phyloP scores from a whole-genome alignment of 1,140 invertebrate genomes.

The Drosophila yakuba region DNA sequence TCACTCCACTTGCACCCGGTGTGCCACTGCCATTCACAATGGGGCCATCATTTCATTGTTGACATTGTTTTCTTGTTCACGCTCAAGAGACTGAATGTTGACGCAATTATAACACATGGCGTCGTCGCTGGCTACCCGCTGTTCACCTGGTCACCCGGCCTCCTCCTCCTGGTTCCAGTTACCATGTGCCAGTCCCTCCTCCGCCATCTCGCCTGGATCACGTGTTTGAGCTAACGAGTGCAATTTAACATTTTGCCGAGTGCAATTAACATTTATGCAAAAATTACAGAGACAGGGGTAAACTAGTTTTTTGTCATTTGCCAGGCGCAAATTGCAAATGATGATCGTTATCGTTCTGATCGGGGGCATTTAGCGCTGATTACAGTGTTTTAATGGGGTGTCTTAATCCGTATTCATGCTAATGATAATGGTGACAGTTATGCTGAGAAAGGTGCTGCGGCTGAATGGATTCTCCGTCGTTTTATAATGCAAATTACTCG shows the following conservation, averaged over 20 bases:
- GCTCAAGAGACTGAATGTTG: slow-evolving; percentile 62
- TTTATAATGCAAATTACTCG: slow-evolving; percentile 25
- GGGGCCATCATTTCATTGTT: slow-evolving; percentile 68
- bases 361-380: slow-evolving; percentile 56
- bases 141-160: slow-evolving; percentile 1
- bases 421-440: slow-evolving; percentile 36
- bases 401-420: slow-evolving; percentile 37
- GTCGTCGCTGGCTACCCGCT: slow-evolving; percentile 20
- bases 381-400: slow-evolving; percentile 48
- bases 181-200: neutral
- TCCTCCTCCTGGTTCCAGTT: neutral
- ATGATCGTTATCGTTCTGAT: slow-evolving; percentile 58
- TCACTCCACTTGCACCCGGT: neutral
- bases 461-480: neutral
- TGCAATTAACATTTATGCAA: slow-evolving; percentile 76
- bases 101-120: slow-evolving; percentile 74
- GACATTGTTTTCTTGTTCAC: slow-evolving; percentile 73
- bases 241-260: slow-evolving; percentile 64
- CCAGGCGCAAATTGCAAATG: slow-evolving; percentile 53
- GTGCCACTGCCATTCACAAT: slow-evolving; percentile 42
- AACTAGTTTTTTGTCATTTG: slow-evolving; percentile 66
- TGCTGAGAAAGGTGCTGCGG: neutral
- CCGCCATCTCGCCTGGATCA: slow-evolving; percentile 33
- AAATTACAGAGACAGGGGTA: slow-evolving; percentile 54
- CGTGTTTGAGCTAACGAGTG: slow-evolving; percentile 61